Conservation (phyloP, 2,113 vertebrate genomes). For the Strix uralensis region DNA sequence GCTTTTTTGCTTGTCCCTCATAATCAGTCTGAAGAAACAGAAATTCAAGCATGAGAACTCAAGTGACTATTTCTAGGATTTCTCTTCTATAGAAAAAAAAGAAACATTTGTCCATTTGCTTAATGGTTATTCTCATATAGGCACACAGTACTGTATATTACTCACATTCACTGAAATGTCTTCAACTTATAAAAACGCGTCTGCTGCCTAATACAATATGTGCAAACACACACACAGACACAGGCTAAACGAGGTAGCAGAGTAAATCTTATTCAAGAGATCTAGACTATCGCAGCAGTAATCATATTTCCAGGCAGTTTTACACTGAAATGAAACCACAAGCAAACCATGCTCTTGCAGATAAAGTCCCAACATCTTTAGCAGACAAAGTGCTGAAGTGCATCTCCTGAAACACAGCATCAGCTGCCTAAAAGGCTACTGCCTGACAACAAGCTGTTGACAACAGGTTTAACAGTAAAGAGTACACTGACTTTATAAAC, state of each 20-base stretch:
- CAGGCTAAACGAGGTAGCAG: neutral
- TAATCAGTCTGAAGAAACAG: slow-evolving; percentile 88
- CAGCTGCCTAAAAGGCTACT: neutral
- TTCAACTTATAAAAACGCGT: neutral
- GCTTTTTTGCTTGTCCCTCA: slow-evolving; percentile 95
- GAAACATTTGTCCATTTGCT: neutral
- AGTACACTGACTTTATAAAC: neutral
- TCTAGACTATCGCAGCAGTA: neutral
- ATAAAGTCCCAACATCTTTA: neutral
- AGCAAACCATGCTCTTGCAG: neutral
- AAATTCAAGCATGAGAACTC: neutral
- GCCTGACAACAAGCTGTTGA: neutral
- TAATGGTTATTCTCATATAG: neutral
- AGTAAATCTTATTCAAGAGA: neutral
- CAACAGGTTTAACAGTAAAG: neutral
- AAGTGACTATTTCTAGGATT: neutral
- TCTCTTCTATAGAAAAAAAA: neutral
- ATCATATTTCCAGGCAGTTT: neutral
- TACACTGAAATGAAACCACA: neutral
- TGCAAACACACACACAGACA: neutral
- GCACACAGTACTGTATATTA: neutral
- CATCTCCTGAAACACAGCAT: neutral
- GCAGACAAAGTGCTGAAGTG: neutral
- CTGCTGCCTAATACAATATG: neutral
- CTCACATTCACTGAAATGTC: neutral